Base-by-base conservation (phyloP, 2,113 vertebrate species). In the Myiopsitta monachus region DNA sequence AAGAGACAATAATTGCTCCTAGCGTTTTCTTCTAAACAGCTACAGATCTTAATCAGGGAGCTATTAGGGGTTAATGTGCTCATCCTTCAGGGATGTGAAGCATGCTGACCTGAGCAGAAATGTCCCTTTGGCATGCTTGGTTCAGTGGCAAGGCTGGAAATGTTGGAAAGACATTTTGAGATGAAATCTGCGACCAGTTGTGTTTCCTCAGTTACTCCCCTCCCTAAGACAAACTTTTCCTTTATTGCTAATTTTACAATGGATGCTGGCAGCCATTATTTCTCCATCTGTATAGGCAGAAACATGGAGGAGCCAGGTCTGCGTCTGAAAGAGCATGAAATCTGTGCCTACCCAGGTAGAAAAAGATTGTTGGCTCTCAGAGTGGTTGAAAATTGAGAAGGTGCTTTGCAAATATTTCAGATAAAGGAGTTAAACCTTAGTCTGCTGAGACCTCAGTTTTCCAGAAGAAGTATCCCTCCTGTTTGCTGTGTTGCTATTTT, bases 121-220 rank as follows among this genome's bases (percentile, higher is more conserved):
- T 1, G 0, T 52, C 44, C 12, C 30, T 83, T 73, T 3, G 6
- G 7, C 14, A 2, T 14, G 8, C 22, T 68, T 64, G 5, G 17
- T 43, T 87, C 81, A 52, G 39, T 1, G 7, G 13, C 3, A 14
- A 68, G 57, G 54, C 84, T 94, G 92, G 46, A 91, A 70, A 76
- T 16, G 24, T 11, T 31, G 26, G 41, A 36, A 77, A 64, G 44
- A 41, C 11, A 6, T 47, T 59, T 62, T 43, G 36, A 78, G 54
- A 47, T 31, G 14, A 76, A 39, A 23, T 57, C 16, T 93, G n/a
- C 44, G 69, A 41, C 24, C 31, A 41, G 10, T 27, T 2, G 0
- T 4, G 7, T 59, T 81, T 17, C 41, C 41, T 38, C 46, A 9
- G 11, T 41, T 77, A 27, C 76, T 88, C 73, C 11, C 15, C 4